Conservation (phyloP, 2,888 invertebrate genomes). For the Pachycephus smyrnensis region DNA sequence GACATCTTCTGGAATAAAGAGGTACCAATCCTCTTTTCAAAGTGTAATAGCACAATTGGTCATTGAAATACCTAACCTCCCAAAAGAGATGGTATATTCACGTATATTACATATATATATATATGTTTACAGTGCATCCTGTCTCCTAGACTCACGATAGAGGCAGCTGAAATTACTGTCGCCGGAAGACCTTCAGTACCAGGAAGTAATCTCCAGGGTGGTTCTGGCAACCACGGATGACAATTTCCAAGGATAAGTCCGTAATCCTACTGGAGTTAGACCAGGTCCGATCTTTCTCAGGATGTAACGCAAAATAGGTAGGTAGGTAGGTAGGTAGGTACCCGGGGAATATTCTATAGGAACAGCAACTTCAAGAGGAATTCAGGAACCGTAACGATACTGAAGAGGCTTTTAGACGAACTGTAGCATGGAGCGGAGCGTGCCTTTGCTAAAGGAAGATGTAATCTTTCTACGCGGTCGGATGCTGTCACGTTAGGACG, state of each 20-base stretch:
- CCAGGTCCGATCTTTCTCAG: not conserved
- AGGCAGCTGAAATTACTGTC: not conserved
- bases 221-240: not conserved
- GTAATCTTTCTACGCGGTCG: not conserved
- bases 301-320: not conserved
- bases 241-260: not conserved
- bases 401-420: not conserved
- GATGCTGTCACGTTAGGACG: not conserved
- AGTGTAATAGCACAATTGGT: not conserved
- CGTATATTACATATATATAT: not conserved
- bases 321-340: not conserved
- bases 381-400: not conserved
- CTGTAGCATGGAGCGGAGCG: not conserved
- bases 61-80: not conserved
- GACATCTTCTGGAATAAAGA: not conserved
- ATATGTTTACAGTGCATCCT: not conserved
- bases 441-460: not conserved
- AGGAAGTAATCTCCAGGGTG: not conserved
- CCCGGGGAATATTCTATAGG: not conserved
- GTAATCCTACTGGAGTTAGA: not conserved
- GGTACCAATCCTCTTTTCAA: not conserved
- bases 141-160: not conserved
- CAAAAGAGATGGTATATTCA: not conserved
- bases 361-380: not conserved
- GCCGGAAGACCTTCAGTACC: not conserved